A percentile compares a stretch with the other conserved stretches of the same genome.
Evolutionary conservation across 2,797 vertebrate species (phyloP).

Genomic region (Peromyscus attwateri): DNA sequence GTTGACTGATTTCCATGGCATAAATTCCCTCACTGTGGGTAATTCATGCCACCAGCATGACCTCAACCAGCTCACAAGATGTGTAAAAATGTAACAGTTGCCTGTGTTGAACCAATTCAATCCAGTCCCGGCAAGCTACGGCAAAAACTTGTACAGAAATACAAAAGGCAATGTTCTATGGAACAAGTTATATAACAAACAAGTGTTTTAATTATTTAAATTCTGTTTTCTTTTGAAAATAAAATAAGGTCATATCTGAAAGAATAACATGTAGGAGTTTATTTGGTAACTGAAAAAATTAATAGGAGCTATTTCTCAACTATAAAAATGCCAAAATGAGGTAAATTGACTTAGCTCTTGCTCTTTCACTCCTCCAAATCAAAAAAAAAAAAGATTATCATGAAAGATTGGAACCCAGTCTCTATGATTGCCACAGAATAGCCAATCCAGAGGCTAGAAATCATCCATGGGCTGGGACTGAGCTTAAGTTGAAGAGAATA

Average conservation of each 20-base stretch:
- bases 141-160: background rate
- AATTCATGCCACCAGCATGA: background rate
- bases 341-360: background rate
- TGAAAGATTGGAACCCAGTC: background rate
- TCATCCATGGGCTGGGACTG: background rate
- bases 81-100: conserved; percentile 28
- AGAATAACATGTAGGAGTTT: conserved; percentile 14
- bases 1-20: conserved; percentile 24
- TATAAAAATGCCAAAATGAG: background rate
- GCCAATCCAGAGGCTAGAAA: conserved; percentile 38
- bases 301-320: background rate
- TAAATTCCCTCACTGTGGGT: background rate
- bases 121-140: background rate
- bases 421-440: background rate
- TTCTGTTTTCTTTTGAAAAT: conserved; percentile 48
- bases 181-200: conserved; percentile 20
- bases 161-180: conserved; percentile 33
- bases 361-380: background rate
- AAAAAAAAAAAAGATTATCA: background rate
- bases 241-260: conserved; percentile 24
- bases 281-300: conserved; percentile 43
- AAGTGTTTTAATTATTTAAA: conserved; percentile 57
- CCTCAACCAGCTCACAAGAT: background rate
- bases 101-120: background rate
- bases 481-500: conserved; percentile 22